Base-by-base conservation (phyloP, 2,888 invertebrate species). In the Drosophila colorata region DNA sequence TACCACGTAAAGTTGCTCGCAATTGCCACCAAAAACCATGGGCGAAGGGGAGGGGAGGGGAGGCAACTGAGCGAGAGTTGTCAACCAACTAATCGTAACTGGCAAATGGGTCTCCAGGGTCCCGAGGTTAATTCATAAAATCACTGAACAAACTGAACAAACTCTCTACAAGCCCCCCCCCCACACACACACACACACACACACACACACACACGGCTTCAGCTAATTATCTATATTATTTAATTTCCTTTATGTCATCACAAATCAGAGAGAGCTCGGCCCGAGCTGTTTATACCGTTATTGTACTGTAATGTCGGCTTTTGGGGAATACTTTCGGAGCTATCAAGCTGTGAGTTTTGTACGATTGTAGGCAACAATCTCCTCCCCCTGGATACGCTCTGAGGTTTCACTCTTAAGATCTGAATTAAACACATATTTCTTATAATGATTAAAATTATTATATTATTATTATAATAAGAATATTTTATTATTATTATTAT, bases 71-170 rank as follows among this genome's bases (percentile, higher is more conserved):
- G 33, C 38, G 28, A 16, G 28, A 57, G 58, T 67, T 67, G 44
- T 75, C 64, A 47, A 44, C 41, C 31, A 52, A 59, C 53, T 63
- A 52, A 65, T 73, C 59, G 66, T 35, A 57, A 28, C 60, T 65
- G 56, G 35, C 40, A 60, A 68, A 73, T 58, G 57, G 65, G 55
- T 61, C 67, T 58, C 55, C 35, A 28, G 65, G 57, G 61, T 43
- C 43, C 41, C 33, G 43, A 60, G 69, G 68, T 69, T 81, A 85
- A 85, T 85, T 85, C 81, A 71, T 78, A 75, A 78, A 81, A 75
- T 63, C 86, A 72, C 52, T 72, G 44, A 57, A 56, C 67, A 66
- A 73, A 68, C 74, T 74, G 59, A 48, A 14, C 61, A 31, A 59
- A 57, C 31, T 33, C 67, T 71, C 59, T 28, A 13, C 55, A 59